phyloP scores from a whole-genome alignment of 2,113 vertebrate species.

The Azemiops feae region DNA sequence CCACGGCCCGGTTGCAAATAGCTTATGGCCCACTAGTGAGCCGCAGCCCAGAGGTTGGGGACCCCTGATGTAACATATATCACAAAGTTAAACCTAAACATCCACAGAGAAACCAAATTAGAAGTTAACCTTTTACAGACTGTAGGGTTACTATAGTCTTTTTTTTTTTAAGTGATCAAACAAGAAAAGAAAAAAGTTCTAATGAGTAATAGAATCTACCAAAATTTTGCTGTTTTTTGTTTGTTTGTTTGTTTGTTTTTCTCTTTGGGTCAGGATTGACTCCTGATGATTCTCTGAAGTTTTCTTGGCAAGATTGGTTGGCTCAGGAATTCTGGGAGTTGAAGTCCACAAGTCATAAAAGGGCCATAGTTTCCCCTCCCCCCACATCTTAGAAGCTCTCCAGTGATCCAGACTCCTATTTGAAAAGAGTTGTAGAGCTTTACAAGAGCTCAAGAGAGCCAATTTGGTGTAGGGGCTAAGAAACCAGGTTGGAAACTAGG shows the following conservation, averaged over 20 bases:
- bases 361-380: background rate
- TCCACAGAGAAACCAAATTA: background rate
- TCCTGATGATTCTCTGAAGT: too few relatives aligned
- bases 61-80: background rate
- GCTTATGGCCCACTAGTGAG: background rate
- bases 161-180: too few relatives aligned
- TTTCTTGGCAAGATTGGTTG: background rate
- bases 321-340: background rate
- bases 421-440: background rate
- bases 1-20: background rate
- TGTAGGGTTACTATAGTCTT: background rate
- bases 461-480: background rate
- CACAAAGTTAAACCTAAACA: background rate
- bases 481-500: background rate
- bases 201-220: background rate
- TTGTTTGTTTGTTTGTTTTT: background rate
- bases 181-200: background rate
- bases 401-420: background rate
- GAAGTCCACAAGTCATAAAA: background rate
- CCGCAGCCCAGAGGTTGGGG: background rate
- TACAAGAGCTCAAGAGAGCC: background rate
- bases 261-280: background rate
- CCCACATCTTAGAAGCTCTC: background rate
- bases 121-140: background rate
- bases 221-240: background rate